These are phyloP conservation scores for Mormyrus lacerda DNA, from an alignment of 2,113 vertebrate genomes.

Conservation along the genomic window DNA sequence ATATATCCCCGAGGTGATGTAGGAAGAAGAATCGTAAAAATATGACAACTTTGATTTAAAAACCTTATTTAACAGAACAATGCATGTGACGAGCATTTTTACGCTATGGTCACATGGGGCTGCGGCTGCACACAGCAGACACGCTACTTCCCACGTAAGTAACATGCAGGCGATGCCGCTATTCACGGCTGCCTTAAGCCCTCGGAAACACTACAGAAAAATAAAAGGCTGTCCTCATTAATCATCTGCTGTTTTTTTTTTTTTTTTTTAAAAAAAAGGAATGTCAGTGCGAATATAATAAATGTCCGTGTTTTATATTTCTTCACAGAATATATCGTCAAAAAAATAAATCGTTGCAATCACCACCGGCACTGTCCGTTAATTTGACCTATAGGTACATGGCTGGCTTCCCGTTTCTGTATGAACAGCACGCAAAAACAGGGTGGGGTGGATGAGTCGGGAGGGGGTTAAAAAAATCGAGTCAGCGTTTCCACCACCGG, in stretches of 20 bases:
- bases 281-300: background rate
- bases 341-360: background rate
- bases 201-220: background rate
- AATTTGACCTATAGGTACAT: background rate
- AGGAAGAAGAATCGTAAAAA: background rate
- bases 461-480: conserved; percentile 31
- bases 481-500: conserved; percentile 29
- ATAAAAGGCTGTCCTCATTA: background rate
- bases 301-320: background rate
- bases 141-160: background rate
- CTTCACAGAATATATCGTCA: background rate
- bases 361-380: background rate
- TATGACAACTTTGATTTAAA: background rate
- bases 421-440: conserved; percentile 18
- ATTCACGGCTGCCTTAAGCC: background rate
- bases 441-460: conserved; percentile 24
- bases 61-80: background rate
- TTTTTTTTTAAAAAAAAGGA: background rate
- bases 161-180: background rate
- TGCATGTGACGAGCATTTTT: background rate
- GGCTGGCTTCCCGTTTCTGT: background rate
- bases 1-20: background rate
- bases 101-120: background rate
- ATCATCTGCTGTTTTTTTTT: background rate
- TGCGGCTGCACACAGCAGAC: background rate